phyloP scores from a whole-genome alignment of 2,113 vertebrate species.

The Hippoglossus stenolepis region DNA sequence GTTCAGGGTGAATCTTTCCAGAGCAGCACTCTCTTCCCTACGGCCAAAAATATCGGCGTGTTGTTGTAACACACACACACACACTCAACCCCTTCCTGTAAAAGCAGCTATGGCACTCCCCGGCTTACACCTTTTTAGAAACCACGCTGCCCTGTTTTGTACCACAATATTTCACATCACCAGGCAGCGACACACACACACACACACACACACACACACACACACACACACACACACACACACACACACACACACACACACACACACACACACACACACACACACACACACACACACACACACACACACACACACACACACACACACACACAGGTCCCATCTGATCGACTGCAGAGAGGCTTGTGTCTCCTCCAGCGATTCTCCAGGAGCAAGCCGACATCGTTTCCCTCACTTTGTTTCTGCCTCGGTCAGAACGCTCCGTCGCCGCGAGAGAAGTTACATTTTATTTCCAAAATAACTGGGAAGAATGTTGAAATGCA shows the following conservation, averaged over 20 bases:
- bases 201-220: background rate
- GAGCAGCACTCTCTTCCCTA: background rate
- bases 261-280: no score
- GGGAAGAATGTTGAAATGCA: conserved; percentile 14
- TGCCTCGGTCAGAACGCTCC: conserved; percentile 13
- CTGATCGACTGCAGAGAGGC: conserved; percentile 52
- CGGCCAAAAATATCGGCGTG: conserved; percentile 47
- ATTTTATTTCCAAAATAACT: background rate
- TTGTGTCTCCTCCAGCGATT: conserved; percentile 38
- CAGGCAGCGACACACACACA: conserved; percentile 10
- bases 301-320: conserved; percentile 7
- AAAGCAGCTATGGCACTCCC: conserved; percentile 6
- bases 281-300: no score
- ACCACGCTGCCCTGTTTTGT: conserved; percentile 46
- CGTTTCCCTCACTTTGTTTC: background rate
- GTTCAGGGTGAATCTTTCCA: background rate
- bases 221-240: no score
- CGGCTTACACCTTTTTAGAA: conserved; percentile 44
- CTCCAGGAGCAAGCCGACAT: background rate
- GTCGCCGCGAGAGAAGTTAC: background rate
- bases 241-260: no score
- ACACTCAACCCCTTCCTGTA: conserved; percentile 15
- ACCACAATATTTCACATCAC: conserved; percentile 37
- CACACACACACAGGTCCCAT: conserved; percentile 37
- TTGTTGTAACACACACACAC: conserved; percentile 33